Percentiles rank a stretch among this genome's conserved stretches.
phyloP scores from a whole-genome alignment of 2,888 invertebrate genomes.

The Athetis lepigone region DNA sequence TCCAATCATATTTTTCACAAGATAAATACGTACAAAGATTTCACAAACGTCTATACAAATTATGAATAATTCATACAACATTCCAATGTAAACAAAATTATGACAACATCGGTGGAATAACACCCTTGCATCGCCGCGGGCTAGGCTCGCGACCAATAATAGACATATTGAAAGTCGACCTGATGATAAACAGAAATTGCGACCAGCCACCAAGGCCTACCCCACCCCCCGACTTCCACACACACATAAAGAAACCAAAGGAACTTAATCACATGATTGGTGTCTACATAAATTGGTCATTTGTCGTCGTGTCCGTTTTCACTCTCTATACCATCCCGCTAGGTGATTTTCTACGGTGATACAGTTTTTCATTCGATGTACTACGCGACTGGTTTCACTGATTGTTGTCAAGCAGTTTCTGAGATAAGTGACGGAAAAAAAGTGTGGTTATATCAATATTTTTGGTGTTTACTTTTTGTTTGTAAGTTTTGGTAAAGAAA shows the following conservation, averaged over 20 bases:
- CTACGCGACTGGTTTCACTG: conserved; percentile 80
- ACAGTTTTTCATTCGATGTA: conserved; percentile 83
- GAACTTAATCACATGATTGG: conserved; percentile 49
- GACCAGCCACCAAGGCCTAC: conserved; percentile 62
- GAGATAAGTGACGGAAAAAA: conserved; percentile 35
- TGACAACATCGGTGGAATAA: conserved; percentile 72
- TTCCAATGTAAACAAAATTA: conserved; percentile 78
- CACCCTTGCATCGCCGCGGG: conserved; percentile 74
- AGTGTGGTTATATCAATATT: conserved; percentile 17
- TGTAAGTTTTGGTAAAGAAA: conserved; percentile 14
- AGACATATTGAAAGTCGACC: conserved; percentile 76
- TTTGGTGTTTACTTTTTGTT: conserved; percentile 21
- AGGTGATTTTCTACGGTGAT: conserved; percentile 82
- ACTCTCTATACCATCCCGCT: conserved; percentile 86
- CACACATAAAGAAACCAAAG: conserved; percentile 21
- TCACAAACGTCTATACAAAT: conserved; percentile 56
- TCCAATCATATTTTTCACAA: conserved; percentile 38
- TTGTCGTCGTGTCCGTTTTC: conserved; percentile 79
- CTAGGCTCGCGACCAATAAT: conserved; percentile 75
- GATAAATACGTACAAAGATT: conserved; percentile 47
- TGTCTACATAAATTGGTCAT: conserved; percentile 72
- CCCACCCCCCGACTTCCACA: conserved; percentile 30
- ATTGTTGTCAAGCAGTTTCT: conserved; percentile 66
- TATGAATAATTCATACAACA: conserved; percentile 65
- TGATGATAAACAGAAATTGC: conserved; percentile 71